Percentiles rank a stretch among this genome's conserved stretches.
These are phyloP conservation scores for Athripsodes cinereus DNA, from an alignment of 2,888 invertebrate species.

Conservation along the genomic window DNA sequence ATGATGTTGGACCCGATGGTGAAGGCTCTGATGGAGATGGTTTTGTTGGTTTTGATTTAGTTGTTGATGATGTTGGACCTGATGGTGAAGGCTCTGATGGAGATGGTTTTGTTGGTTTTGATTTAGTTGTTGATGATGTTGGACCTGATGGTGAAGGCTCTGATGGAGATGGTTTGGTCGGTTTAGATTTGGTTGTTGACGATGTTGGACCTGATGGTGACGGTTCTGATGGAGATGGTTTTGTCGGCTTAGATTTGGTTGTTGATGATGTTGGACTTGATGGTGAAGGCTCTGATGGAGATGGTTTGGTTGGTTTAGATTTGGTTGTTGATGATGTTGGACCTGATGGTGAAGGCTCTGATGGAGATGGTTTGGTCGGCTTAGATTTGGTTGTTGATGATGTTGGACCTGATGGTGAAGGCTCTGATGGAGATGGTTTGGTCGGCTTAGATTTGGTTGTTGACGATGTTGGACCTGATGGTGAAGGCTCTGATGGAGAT, in stretches of 20 bases:
- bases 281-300: too few species aligned
- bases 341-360: background rate
- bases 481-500: background rate
- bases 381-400: background rate
- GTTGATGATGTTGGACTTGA: too few species aligned
- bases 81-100: too few species aligned
- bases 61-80: slow-evolving; percentile 30
- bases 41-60: slow-evolving; percentile 23
- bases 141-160: background rate
- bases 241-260: too few species aligned
- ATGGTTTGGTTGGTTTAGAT: too few species aligned
- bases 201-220: background rate
- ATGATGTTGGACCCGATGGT: background rate
- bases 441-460: background rate
- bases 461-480: background rate
- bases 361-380: background rate
- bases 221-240: background rate
- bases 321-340: background rate
- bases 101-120: background rate
- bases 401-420: slow-evolving; percentile 27
- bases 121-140: background rate
- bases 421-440: slow-evolving; percentile 29
- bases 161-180: background rate
- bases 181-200: background rate
- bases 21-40: background rate